phyloP scores from a whole-genome alignment of 2,797 vertebrate genomes.

The Bryconaethiops microstoma region DNA sequence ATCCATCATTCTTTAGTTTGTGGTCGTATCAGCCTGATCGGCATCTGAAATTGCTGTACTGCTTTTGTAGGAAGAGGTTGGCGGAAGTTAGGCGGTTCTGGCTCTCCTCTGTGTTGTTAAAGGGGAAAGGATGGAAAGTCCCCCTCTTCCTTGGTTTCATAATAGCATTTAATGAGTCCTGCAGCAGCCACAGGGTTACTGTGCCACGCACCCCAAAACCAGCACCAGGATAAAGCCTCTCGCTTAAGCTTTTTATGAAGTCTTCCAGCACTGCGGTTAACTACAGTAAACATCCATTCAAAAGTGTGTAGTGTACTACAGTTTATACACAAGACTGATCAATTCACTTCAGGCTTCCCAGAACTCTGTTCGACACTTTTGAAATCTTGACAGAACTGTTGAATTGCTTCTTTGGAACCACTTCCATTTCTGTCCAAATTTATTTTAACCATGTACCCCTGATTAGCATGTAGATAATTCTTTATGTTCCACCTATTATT shows the following conservation, averaged over 20 bases:
- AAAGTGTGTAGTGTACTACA: neutral
- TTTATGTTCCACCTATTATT: constrained; percentile 1
- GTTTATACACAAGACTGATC: neutral
- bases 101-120: constrained; percentile 54
- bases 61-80: constrained; percentile 50
- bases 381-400: neutral
- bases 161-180: constrained; percentile 70
- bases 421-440: neutral
- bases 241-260: neutral
- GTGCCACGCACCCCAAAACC: constrained; percentile 51
- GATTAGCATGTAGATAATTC: neutral
- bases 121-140: constrained; percentile 52
- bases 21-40: constrained; percentile 37
- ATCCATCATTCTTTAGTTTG: neutral
- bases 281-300: constrained; percentile 8
- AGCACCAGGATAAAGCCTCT: constrained; percentile 40
- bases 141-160: constrained; percentile 60
- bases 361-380: no score
- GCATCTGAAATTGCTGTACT: constrained; percentile 56
- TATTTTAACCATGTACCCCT: neutral
- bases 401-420: neutral
- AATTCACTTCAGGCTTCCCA: neutral
- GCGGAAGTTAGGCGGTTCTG: constrained; percentile 35
- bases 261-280: constrained; percentile 6
- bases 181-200: constrained; percentile 67